Evolutionary conservation across 2,113 vertebrate genomes (phyloP).

Genomic region (Carollia perspicillata): DNA sequence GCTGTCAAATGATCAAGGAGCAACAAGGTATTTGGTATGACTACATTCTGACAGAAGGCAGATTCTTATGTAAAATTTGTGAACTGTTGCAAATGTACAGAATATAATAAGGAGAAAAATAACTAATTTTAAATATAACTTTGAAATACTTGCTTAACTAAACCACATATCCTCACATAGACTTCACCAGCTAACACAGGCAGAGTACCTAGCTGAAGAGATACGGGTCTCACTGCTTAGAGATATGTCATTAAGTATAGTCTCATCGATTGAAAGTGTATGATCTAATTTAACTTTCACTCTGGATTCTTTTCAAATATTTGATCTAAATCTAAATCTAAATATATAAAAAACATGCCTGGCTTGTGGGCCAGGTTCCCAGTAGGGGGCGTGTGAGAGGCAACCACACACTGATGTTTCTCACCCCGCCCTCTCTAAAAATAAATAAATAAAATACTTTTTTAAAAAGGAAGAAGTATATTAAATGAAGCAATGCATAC

Average conservation of each 20-base stretch:
- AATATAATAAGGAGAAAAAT: not conserved
- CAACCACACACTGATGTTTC: too few species aligned
- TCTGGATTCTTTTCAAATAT: not conserved
- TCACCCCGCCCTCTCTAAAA: too few species aligned
- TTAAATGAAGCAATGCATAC: not conserved
- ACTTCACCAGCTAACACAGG: not conserved
- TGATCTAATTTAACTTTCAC: not conserved
- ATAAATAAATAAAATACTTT: too few species aligned
- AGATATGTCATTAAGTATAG: not conserved
- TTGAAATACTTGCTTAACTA: constrained; percentile 28
- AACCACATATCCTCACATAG: not conserved
- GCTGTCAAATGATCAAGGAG: not conserved
- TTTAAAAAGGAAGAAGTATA: not conserved
- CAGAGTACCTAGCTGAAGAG: not conserved
- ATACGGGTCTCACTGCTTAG: not conserved
- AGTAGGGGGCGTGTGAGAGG: too few species aligned
- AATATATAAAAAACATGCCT: too few species aligned
- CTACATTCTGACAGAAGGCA: not conserved
- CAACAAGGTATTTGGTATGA: not conserved
- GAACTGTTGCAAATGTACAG: not conserved
- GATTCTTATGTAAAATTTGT: not conserved
- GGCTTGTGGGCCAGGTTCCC: too few species aligned
- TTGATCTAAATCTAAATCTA: not conserved
- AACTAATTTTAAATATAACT: not conserved
- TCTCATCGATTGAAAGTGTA: not conserved